Conservation (phyloP, 2,113 vertebrate genomes). For the Poecilia latipinna region DNA sequence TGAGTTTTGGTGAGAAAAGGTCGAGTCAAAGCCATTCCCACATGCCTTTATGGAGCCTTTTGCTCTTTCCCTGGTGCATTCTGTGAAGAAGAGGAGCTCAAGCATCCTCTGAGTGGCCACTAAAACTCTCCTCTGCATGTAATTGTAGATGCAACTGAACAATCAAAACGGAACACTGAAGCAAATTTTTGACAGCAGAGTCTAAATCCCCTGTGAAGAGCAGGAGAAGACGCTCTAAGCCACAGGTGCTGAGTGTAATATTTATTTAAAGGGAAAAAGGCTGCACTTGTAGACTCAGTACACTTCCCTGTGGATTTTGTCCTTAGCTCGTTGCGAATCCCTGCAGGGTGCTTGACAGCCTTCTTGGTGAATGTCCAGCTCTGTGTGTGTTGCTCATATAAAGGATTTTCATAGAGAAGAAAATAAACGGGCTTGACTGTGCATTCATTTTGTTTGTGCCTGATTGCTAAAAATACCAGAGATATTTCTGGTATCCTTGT, state of each 20-base stretch:
- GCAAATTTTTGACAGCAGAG: constrained; percentile 28
- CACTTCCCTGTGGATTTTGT: constrained; percentile 21
- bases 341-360: constrained; percentile 57
- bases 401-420: constrained; percentile 47
- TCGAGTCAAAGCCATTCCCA: constrained; percentile 1
- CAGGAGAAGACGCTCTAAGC: constrained; percentile 7
- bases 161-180: constrained; percentile 41
- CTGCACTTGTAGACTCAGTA: constrained; percentile 21
- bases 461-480: constrained; percentile 19
- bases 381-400: constrained; percentile 34
- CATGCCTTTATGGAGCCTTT: not conserved
- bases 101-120: constrained; percentile 30
- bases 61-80: constrained; percentile 39
- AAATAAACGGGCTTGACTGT: constrained; percentile 56
- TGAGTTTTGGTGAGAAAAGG: not conserved
- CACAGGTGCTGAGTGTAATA: constrained; percentile 32
- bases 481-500: constrained; percentile 12
- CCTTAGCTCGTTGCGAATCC: constrained; percentile 4
- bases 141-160: constrained; percentile 60
- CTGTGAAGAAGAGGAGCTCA: constrained; percentile 21
- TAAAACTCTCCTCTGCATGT: constrained; percentile 27
- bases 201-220: constrained; percentile 23
- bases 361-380: constrained; percentile 43
- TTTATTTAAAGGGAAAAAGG: constrained; percentile 42
- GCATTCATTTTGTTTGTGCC: constrained; percentile 20